phyloP scores from a whole-genome alignment of 2,888 invertebrate genomes.

The Heliconius sara region DNA sequence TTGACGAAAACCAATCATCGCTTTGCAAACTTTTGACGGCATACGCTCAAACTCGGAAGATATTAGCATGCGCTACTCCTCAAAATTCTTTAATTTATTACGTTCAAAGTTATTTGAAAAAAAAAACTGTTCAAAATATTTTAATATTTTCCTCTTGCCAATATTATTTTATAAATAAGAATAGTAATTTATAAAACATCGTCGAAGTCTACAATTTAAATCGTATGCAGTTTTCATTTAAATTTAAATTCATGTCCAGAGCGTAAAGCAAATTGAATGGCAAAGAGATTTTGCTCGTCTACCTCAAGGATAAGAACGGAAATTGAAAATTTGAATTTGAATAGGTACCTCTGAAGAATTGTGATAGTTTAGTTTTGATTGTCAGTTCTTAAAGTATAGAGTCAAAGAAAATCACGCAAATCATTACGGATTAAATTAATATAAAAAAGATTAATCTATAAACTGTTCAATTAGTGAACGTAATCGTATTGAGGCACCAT shows the following conservation, averaged over 20 bases:
- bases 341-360: slow-evolving; percentile 28
- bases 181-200: slow-evolving; percentile 2
- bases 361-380: slow-evolving; percentile 27
- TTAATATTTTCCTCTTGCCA: slow-evolving; percentile 44
- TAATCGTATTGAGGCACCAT: slow-evolving; percentile 13
- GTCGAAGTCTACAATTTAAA: slow-evolving; percentile 19
- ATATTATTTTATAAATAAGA: slow-evolving; percentile 28
- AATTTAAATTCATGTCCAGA: slow-evolving; percentile 36
- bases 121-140: slow-evolving; percentile 50
- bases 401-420: neutral
- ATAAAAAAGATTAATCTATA: neutral
- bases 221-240: slow-evolving; percentile 37
- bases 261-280: slow-evolving; percentile 38
- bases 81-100: slow-evolving; percentile 54
- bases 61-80: slow-evolving; percentile 50
- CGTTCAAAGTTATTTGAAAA: slow-evolving; percentile 49
- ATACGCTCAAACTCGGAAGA: slow-evolving; percentile 40
- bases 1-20: slow-evolving; percentile 70
- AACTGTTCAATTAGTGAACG: neutral
- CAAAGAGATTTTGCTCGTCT: slow-evolving; percentile 36
- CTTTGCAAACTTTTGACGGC: slow-evolving; percentile 57
- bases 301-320: slow-evolving; percentile 38
- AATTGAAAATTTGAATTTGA: slow-evolving; percentile 39
- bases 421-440: neutral
- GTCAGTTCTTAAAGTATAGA: neutral